Percentiles rank a stretch among this genome's conserved stretches.
Evolutionary conservation across 2,113 vertebrate genomes (phyloP).

Genomic region (Raja brachyura): DNA sequence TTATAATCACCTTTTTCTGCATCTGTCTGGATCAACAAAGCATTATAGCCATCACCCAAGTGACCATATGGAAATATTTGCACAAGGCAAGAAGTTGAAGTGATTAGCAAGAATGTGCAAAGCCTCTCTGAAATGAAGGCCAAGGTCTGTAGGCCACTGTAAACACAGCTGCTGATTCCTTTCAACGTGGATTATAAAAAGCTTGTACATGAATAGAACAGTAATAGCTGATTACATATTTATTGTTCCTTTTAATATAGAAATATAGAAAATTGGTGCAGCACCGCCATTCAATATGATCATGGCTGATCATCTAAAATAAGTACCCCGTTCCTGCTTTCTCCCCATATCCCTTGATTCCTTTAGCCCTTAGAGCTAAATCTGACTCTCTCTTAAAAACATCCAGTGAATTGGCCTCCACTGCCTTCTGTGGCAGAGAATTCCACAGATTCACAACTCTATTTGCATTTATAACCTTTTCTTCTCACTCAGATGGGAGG

Average conservation of each 20-base stretch:
- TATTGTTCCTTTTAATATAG: conserved; percentile 1
- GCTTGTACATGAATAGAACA: background rate
- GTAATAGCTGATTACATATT: background rate
- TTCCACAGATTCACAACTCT: no score
- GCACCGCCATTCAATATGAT: no score
- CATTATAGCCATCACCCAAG: background rate
- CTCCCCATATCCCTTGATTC: no score
- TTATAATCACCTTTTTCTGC: background rate
- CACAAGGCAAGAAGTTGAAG: background rate
- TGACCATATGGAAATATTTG: background rate
- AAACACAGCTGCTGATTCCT: background rate
- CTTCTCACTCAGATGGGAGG: background rate
- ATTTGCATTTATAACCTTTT: background rate
- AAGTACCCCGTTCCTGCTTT: no score
- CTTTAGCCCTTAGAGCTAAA: no score
- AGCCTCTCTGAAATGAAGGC: background rate
- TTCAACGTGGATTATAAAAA: background rate
- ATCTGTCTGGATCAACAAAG: background rate
- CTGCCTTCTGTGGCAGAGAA: no score
- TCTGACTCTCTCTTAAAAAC: no score
- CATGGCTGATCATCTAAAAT: no score
- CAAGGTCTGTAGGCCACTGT: background rate
- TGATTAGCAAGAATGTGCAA: background rate
- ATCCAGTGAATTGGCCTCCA: no score
- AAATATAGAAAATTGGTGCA: no score